Evolutionary conservation across 53 echinoderm and acorn worm genomes (phyloP).

Genomic region (Antedon mediterranea): DNA sequence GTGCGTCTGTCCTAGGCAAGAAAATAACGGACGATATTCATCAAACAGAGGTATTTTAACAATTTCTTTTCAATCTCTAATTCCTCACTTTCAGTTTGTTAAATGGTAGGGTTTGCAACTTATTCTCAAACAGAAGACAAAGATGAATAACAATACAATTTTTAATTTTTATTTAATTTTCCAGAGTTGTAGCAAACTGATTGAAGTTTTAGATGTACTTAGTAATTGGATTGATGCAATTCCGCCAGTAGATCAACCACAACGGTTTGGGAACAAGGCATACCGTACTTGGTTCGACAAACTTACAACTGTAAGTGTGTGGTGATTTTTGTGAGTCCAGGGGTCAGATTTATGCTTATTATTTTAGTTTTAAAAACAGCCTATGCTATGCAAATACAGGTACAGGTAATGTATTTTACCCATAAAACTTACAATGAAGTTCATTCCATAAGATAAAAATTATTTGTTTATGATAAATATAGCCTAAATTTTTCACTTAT

Average conservation of each 20-base stretch:
- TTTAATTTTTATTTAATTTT: background rate
- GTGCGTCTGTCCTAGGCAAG: constrained; percentile 37
- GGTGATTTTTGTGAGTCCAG: background rate
- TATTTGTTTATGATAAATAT: too few relatives aligned
- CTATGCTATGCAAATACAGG: too few relatives aligned
- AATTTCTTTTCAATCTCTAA: too few relatives aligned
- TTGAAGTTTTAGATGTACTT: constrained; percentile 47
- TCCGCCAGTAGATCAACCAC: constrained; percentile 83
- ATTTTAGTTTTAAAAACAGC: too few relatives aligned
- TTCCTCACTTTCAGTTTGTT: background rate
- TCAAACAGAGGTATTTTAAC: constrained; percentile 28
- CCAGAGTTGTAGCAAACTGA: constrained; percentile 59
- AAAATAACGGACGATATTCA: constrained; percentile 34
- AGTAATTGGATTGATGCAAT: constrained; percentile 67
- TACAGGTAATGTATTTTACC: too few relatives aligned
- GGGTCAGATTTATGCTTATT: too few relatives aligned
- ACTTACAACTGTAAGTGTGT: constrained; percentile 44
- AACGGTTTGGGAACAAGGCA: constrained; percentile 85
- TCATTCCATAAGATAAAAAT: too few relatives aligned
- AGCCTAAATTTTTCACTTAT: too few relatives aligned
- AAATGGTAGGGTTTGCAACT: too few relatives aligned
- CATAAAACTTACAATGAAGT: too few relatives aligned
- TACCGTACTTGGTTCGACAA: constrained; percentile 73
- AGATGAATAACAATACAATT: background rate
- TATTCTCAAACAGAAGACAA: background rate